Percentiles rank a stretch among this genome's conserved stretches.
These are phyloP conservation scores for Enteromius fasciolatus DNA, from an alignment of 2,797 vertebrate genomes.

Conservation along the genomic window DNA sequence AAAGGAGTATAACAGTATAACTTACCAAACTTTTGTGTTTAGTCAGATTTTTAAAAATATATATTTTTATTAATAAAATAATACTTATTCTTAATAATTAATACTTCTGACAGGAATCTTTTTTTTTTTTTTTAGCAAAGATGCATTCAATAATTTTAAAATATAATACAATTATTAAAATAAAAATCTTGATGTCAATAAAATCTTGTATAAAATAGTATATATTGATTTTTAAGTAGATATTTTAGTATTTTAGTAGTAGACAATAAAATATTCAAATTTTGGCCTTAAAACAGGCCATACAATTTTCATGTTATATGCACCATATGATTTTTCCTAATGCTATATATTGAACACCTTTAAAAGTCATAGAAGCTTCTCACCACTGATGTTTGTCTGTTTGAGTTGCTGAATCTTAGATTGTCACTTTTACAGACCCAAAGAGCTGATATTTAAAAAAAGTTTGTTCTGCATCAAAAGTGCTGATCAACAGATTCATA, in stretches of 20 bases:
- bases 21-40: neutral
- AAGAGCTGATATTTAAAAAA: constrained; percentile 8
- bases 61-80: neutral
- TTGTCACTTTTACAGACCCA: neutral
- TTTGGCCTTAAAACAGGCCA: neutral
- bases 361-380: neutral
- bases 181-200: neutral
- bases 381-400: neutral
- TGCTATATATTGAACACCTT: neutral
- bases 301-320: neutral
- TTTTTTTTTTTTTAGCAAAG: neutral
- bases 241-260: neutral
- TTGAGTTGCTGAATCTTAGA: neutral
- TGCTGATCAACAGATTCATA: constrained; percentile 34
- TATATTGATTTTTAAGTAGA: neutral
- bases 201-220: neutral
- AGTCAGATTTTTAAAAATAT: neutral
- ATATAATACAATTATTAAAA: too few species aligned
- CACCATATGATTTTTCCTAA: neutral
- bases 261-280: neutral
- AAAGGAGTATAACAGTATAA: too few species aligned
- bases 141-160: neutral
- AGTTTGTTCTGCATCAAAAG: constrained; percentile 18
- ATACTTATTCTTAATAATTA: neutral
- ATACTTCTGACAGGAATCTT: neutral